Evolutionary conservation across 2,888 invertebrate genomes (phyloP), one percentile per base, ranked within the genome.

Genomic region (Synanthedon andrenaeformis): DNA sequence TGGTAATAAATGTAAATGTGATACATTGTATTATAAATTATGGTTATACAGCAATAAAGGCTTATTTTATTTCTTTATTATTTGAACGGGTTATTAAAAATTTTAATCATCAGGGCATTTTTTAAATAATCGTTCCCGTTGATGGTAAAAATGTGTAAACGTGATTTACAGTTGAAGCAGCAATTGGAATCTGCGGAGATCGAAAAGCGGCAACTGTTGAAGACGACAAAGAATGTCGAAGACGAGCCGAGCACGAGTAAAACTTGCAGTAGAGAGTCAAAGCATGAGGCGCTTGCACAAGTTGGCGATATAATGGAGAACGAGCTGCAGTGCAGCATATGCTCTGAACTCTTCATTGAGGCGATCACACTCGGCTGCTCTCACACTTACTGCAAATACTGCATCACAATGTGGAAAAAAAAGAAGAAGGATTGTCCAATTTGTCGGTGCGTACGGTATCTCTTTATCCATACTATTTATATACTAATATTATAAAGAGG

Each of bases 261-360:
- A 2, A 56, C 57, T 1, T 66, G 59, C 0, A 72, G 69, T 51
- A 62, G 72, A 0, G 58, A 72, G 0, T 72, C 77, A 77, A 51
- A 77, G 49, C 64, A 76, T 51, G 63, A 54, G 5, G 68, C 75
- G 0, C 56, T 82, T 1, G 69, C 65, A 0, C 82, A 89, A 63
- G 84, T 90, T 4, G 82, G 89, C 13, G 82, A 90, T 59, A 83
- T 91, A 13, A 86, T 92, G 88, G 91, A 94, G 64, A 89, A 89
- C 62, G 94, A 94, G 67, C 78, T 94, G 28, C 92, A 92, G 62
- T 94, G 94, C 71, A 90, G 91, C 58, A 91, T 95, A 54, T 94
- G 94, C 66, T 91, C 91, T 19, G 94, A 94, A 72, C 79, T 94
- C 8, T 93, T 93, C 69, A 88, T 94, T 0, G 83, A 89, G 69